These are phyloP conservation scores for Geopemphigus sp. DNA, from an alignment of 1,140 invertebrate genomes.

Conservation along the genomic window DNA sequence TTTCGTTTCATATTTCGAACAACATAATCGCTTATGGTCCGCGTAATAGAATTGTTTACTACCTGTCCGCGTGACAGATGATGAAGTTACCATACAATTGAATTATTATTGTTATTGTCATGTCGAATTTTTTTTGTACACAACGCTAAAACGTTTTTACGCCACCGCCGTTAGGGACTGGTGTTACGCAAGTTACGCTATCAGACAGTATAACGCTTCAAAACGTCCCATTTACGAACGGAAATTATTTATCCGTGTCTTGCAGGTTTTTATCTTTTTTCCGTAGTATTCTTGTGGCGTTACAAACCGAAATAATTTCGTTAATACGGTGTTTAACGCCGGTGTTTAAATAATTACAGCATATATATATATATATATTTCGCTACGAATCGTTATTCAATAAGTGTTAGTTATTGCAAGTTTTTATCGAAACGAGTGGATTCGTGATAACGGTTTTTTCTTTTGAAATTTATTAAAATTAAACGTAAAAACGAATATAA, in stretches of 20 bases:
- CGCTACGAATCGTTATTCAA: too few species aligned
- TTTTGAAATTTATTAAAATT: too few species aligned
- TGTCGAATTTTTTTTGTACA: background rate
- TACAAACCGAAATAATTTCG: background rate
- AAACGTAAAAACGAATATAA: too few species aligned
- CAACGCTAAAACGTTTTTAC: background rate
- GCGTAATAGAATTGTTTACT: background rate
- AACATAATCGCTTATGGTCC: background rate
- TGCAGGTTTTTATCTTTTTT: background rate
- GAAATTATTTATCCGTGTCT: background rate
- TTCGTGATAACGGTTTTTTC: too few species aligned
- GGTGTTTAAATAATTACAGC: too few species aligned
- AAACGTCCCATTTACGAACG: constrained; percentile 17
- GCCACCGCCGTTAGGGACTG: background rate
- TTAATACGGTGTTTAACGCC: too few species aligned
- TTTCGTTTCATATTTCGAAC: too few species aligned
- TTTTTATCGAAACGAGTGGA: too few species aligned
- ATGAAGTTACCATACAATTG: background rate
- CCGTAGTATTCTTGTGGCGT: background rate
- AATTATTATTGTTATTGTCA: constrained; percentile 11
- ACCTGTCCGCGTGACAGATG: background rate
- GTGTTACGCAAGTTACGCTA: background rate
- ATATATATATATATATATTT: too few species aligned
- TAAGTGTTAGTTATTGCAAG: too few species aligned
- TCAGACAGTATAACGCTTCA: background rate